Evolutionary conservation across 2,888 invertebrate species (phyloP).

Genomic region (Callyntrura sp.): DNA sequence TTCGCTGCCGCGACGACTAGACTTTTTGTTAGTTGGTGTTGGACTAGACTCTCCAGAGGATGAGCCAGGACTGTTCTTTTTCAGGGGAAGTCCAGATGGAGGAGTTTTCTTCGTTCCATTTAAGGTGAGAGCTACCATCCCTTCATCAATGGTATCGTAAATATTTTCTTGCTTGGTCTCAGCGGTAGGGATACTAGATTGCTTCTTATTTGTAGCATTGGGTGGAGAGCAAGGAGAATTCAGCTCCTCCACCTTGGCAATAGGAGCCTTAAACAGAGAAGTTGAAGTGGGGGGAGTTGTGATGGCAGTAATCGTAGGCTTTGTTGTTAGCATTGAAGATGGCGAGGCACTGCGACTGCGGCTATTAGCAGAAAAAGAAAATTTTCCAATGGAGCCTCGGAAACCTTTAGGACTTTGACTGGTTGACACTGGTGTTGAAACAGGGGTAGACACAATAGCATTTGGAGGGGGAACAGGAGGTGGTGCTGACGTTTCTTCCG

Average conservation of each 20-base stretch:
- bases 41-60: slow-evolving; percentile 69
- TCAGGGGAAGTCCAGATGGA: slow-evolving; percentile 37
- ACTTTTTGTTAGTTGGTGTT: slow-evolving; percentile 42
- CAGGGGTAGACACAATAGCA: slow-evolving; percentile 8
- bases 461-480: slow-evolving; percentile 77
- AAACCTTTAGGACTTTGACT: slow-evolving; percentile 63
- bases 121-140: slow-evolving; percentile 40
- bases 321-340: slow-evolving; percentile 28
- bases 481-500: slow-evolving; percentile 57
- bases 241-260: slow-evolving; percentile 80
- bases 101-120: slow-evolving; percentile 27
- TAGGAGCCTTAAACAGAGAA: slow-evolving; percentile 73
- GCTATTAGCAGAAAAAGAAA: slow-evolving; percentile 73
- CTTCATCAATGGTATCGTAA: slow-evolving; percentile 83
- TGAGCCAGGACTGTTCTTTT: slow-evolving; percentile 26
- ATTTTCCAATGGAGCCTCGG: slow-evolving; percentile 74
- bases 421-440: slow-evolving; percentile 46
- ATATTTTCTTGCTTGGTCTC: slow-evolving; percentile 79
- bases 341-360: slow-evolving; percentile 69
- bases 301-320: neutral
- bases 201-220: slow-evolving; percentile 14
- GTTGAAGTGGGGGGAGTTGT: neutral
- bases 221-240: slow-evolving; percentile 61
- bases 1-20: slow-evolving; percentile 64
- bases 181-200: neutral